These are phyloP conservation scores for Hylomyscus alleni DNA, from an alignment of 2,797 vertebrate genomes.

Conservation along the genomic window DNA sequence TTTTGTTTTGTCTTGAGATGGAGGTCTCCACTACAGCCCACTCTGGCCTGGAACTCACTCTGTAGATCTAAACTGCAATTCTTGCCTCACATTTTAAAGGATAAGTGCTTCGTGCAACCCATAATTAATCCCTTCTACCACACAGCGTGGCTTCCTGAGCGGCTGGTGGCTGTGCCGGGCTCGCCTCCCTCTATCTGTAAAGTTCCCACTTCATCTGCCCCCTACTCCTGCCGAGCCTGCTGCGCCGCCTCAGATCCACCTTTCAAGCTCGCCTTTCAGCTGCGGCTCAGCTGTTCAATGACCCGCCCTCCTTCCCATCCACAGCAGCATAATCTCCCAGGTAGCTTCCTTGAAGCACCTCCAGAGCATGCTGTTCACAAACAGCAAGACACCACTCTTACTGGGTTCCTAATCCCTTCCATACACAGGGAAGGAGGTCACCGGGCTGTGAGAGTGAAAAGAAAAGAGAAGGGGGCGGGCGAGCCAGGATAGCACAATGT, in stretches of 20 bases:
- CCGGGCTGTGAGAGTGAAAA: slow-evolving; percentile 82
- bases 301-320: slow-evolving; percentile 38
- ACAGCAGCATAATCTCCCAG: slow-evolving; percentile 78
- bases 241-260: slow-evolving; percentile 45
- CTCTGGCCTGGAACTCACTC: not conserved
- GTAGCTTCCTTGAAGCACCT: slow-evolving; percentile 86
- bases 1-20: not conserved
- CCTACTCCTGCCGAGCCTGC: slow-evolving; percentile 23
- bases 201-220: slow-evolving; percentile 3
- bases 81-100: slow-evolving; percentile 9
- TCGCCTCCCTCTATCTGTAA: not conserved
- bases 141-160: not conserved
- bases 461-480: slow-evolving; percentile 85
- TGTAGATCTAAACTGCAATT: not conserved
- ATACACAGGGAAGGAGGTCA: slow-evolving; percentile 82
- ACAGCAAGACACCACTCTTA: slow-evolving; percentile 86
- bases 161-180: not conserved
- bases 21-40: not conserved
- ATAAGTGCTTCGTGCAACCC: not conserved
- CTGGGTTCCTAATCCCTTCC: slow-evolving; percentile 87
- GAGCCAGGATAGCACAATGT: slow-evolving; percentile 83
- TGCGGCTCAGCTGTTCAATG: slow-evolving; percentile 59
- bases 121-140: not conserved
- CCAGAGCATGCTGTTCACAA: slow-evolving; percentile 80
- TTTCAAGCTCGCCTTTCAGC: slow-evolving; percentile 76